A percentile compares a stretch with the other conserved stretches of the same genome.
phyloP scores from a whole-genome alignment of 2,888 invertebrate species.

The Rhogogaster chlorosoma region DNA sequence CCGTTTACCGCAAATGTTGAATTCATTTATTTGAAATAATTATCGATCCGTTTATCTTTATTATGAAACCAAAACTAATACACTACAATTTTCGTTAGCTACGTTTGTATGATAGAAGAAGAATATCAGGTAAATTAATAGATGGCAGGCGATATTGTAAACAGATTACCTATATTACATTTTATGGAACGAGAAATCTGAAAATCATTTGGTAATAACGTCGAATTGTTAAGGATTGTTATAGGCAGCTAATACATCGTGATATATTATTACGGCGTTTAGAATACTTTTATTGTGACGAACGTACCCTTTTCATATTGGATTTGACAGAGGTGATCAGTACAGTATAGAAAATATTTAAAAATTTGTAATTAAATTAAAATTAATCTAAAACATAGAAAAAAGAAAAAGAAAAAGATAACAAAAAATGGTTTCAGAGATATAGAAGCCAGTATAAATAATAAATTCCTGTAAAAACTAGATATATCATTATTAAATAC shows the following conservation, averaged over 20 bases:
- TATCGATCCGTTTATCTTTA: conserved; percentile 16
- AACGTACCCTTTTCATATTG: conserved; percentile 34
- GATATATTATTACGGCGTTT: conserved; percentile 60
- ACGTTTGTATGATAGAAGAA: conserved; percentile 27
- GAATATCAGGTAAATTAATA: neutral
- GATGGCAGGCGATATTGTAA: conserved; percentile 6
- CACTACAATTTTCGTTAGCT: neutral
- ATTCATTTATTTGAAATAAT: conserved; percentile 19
- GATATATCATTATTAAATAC: conserved; percentile 38
- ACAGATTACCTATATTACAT: conserved; percentile 3
- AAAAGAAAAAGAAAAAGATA: neutral
- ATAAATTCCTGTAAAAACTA: conserved; percentile 48
- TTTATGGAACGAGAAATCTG: conserved; percentile 24
- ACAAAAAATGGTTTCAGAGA: conserved; percentile 18
- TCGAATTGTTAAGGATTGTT: conserved; percentile 52
- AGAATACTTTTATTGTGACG: conserved; percentile 63
- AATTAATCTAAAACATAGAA: conserved; percentile 37
- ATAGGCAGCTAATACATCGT: conserved; percentile 55
- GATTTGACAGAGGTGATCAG: conserved; percentile 45
- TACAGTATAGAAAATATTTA: conserved; percentile 39
- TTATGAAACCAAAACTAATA: neutral
- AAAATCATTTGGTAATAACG: conserved; percentile 30
- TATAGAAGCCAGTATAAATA: conserved; percentile 27
- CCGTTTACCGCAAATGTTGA: conserved; percentile 12
- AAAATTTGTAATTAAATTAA: conserved; percentile 47